Evolutionary conservation across 2,797 vertebrate species (phyloP).

Genomic region (Borostomias antarcticus): DNA sequence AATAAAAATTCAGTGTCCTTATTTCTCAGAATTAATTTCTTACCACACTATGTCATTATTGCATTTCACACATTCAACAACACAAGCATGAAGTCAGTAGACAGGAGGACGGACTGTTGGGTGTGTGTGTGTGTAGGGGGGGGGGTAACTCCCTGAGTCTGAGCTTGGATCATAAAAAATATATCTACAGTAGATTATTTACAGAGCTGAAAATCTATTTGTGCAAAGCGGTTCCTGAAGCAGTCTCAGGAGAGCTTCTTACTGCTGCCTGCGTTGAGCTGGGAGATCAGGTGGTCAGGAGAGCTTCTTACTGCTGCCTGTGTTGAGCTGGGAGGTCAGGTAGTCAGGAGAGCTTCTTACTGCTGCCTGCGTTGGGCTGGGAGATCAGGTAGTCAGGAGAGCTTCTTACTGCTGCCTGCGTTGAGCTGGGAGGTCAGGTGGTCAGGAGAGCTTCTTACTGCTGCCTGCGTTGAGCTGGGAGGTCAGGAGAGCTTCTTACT

Average conservation of each 20-base stretch:
- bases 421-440: conserved; percentile 78
- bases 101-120: neutral
- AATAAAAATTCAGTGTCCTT: neutral
- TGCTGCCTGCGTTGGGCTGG: conserved; percentile 67
- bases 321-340: conserved; percentile 83
- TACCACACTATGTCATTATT: neutral
- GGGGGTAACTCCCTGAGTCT: conserved; percentile 30
- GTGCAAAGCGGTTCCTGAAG: neutral
- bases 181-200: conserved; percentile 6
- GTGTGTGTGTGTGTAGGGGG: too few relatives aligned
- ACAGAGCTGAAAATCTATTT: neutral
- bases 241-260: conserved; percentile 80
- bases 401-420: conserved; percentile 72
- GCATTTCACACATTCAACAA: neutral
- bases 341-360: too few relatives aligned
- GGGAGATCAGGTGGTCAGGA: conserved; percentile 81
- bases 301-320: too few relatives aligned
- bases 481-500: too few relatives aligned
- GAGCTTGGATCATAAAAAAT: conserved; percentile 25
- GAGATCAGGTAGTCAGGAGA: conserved; percentile 83
- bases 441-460: conserved; percentile 84
- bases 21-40: neutral
- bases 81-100: neutral
- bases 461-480: conserved; percentile 68
- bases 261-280: conserved; percentile 67